Evolutionary conservation across 2,888 invertebrate genomes (phyloP).

Genomic region (Pocota personata): DNA sequence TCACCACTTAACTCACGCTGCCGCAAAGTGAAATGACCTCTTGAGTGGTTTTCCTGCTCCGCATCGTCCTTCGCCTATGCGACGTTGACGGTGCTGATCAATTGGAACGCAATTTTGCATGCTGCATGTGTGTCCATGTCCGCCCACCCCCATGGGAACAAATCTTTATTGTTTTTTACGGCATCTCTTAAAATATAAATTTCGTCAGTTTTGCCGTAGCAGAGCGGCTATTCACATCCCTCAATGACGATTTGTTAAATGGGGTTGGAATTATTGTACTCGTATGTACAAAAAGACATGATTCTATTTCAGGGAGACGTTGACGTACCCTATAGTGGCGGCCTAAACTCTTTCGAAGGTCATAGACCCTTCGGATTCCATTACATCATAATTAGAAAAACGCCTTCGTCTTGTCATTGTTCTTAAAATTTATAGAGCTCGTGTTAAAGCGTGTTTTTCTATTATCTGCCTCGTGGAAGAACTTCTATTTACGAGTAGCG

Average conservation of each 20-base stretch:
- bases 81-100: conserved; percentile 27
- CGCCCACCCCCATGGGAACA: conserved; percentile 32
- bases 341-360: no score
- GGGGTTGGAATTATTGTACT: no score
- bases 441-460: no score
- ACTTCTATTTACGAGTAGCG: not conserved
- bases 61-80: not conserved
- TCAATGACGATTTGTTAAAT: not conserved
- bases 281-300: no score
- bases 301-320: no score
- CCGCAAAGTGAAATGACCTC: conserved; percentile 63
- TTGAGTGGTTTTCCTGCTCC: not conserved
- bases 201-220: not conserved
- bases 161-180: conserved; percentile 21
- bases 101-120: conserved; percentile 39
- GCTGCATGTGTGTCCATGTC: conserved; percentile 43
- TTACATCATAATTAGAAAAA: no score
- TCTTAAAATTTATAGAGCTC: no score
- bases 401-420: no score
- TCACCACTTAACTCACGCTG: not conserved
- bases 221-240: conserved; percentile 34
- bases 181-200: conserved; percentile 41
- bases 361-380: no score
- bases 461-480: not conserved
- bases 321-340: no score